Conservation (phyloP, 2,113 vertebrate species). For the Pangasianodon gigas region DNA sequence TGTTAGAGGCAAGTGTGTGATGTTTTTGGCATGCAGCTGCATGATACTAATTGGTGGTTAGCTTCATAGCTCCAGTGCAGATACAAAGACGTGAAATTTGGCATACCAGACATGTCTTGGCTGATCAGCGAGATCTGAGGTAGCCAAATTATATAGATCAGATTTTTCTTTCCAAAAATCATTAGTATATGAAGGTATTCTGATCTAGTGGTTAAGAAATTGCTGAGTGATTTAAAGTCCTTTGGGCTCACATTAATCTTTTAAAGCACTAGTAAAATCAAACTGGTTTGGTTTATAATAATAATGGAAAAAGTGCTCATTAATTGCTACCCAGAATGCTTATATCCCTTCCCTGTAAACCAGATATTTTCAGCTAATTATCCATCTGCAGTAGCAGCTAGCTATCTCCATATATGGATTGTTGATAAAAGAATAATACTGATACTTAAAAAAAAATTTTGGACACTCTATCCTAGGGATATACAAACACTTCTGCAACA, state of each 20-base stretch:
- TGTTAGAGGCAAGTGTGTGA: background rate
- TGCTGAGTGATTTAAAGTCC: background rate
- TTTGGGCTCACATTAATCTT: background rate
- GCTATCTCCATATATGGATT: background rate
- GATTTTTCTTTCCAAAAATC: background rate
- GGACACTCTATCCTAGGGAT: background rate
- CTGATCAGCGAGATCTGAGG: constrained; percentile 5
- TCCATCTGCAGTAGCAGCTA: background rate
- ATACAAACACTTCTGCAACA: background rate
- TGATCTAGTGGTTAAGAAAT: background rate
- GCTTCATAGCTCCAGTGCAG: constrained; percentile 7
- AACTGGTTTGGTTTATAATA: background rate
- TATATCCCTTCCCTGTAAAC: background rate
- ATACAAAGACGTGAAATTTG: constrained; percentile 25
- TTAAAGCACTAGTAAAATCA: background rate
- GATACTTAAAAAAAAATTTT: background rate
- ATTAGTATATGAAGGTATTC: background rate
- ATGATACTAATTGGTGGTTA: constrained; percentile 27
- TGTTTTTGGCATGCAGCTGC: constrained; percentile 36
- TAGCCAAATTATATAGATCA: background rate
- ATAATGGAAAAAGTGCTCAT: background rate
- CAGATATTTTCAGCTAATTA: background rate
- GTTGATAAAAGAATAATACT: background rate
- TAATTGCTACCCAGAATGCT: background rate
- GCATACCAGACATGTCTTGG: constrained; percentile 36